Evolutionary conservation across 2,113 vertebrate genomes (phyloP), one percentile per base, ranked within the genome.

Genomic region (Heterochromis multidens): DNA sequence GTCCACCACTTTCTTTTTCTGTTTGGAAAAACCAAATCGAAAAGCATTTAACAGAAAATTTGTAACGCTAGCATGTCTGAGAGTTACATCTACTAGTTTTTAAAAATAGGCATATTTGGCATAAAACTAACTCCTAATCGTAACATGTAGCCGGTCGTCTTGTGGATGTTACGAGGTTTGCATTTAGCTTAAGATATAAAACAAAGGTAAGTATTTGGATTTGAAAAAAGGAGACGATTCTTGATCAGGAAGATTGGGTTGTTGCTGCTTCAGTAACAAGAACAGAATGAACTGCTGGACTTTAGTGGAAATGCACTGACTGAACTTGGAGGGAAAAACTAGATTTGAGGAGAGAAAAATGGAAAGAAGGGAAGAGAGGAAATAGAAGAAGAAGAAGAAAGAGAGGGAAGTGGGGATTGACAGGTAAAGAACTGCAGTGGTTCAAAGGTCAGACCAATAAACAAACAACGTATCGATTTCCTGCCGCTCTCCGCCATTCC

Each of bases 401-500:
- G 10, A 37, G 54, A 17, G 11, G 5, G 27, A 25, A 37, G 74
- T 14, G 60, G 59, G 62, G 35, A 23, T 1, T 63, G 54, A 80
- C 82, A 81, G 83, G 88, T 88, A 56, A 81, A 78, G 86, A 77
- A 63, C 87, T 57, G 31, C 17, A 31, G 57, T 17, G 79, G 93
- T 77, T 93, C 82, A 78, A 77, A 89, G 91, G 92, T 94, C 92
- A 92, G 81, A 27, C 84, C 90, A 91, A 92, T 95, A 94, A 93
- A 94, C 91, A 94, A 93, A 94, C 93, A 93, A 83, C 25, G 6
- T 87, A 94, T 94, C 62, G 94, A 94, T 95, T 93, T 92, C 82
- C 87, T 93, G 93, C 87, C 79, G 74, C 87, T 65, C 78, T 62
- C 82, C 49, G 2, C 70, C 84, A 1, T 81, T 91, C 86, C 84